Base-by-base conservation (phyloP, 1,140 invertebrate genomes). In the Dendrolimus kikuchii region DNA sequence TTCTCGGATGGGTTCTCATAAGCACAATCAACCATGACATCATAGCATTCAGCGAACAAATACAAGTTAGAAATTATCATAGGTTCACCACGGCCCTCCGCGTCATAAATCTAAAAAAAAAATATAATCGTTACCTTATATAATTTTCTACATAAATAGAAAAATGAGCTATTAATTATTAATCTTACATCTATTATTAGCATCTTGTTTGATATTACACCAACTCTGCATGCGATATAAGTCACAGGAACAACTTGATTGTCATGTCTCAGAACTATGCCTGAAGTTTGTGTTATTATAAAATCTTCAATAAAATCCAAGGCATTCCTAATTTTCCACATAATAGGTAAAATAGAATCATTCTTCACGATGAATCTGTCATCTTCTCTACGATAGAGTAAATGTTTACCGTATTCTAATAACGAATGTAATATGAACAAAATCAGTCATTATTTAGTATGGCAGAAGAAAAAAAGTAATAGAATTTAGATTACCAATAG, bases 321-420 rank as follows among this genome's bases (percentile, higher is more conserved):
- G 23, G 74, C 51, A 59, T 84, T 86, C 38, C 74, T 67, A 55
- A 86, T 75, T 66, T 78, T 76, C 81, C 81, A 86, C 69, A 75
- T 78, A 49, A 86, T 65, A 6, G 83, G 71, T 46, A 86, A 59
- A 52, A 86, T 77, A 6, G 83, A 86, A 59, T 85, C 79, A 55
- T 86, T 86, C 57, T 82, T 86, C n/a, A 86, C 74, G 40, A 86
- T 83, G 57, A 86, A 78, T 55, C 81, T 71, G 47, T 85, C 78
- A 49, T 83, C 76, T 67, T 82, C 74, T 50, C 74, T 70, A 9
- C 83, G 68, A 51, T 86, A 86, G 4, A 86, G 60, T 42, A 86
- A 56, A 39, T 78, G 70, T 51, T 79, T 84, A 6, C 79, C 77
- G 23, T 79, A 86, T 50, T 83, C 83, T 86, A 51, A 42, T 72